Evolutionary conservation across 2,113 vertebrate genomes (phyloP).

Genomic region (Loxodonta africana): DNA sequence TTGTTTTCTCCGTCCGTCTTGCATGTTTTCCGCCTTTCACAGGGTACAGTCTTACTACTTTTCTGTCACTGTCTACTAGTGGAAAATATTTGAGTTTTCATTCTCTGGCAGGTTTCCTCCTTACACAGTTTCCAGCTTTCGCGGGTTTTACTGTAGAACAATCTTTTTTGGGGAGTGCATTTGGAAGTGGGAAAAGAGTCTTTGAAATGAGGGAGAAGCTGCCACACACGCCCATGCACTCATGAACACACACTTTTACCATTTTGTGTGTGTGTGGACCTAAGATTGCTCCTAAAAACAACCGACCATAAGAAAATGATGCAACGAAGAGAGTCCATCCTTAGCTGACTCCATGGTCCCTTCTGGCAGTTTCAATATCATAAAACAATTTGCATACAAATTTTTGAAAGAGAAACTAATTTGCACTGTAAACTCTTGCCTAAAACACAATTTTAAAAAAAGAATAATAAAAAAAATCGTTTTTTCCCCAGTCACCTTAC

Average conservation of each 20-base stretch:
- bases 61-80: neutral
- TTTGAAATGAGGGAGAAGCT: neutral
- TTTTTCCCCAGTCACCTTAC: constrained; percentile 29
- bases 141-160: neutral
- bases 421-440: too few relatives aligned
- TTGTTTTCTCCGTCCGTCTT: neutral
- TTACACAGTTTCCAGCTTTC: neutral
- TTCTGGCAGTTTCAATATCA: too few relatives aligned
- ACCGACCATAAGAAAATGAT: neutral
- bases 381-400: too few relatives aligned
- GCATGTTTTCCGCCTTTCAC: neutral
- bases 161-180: neutral
- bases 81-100: neutral
- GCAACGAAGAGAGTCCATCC: neutral
- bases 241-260: neutral
- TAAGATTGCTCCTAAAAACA: neutral
- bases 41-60: neutral
- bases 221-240: neutral
- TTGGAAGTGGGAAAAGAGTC: neutral
- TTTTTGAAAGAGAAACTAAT: too few relatives aligned
- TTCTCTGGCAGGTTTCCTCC: neutral
- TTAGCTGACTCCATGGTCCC: neutral
- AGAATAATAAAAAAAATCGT: neutral
- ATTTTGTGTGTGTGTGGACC: neutral
- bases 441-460: too few relatives aligned